Evolutionary conservation across 2,888 invertebrate species (phyloP).

Genomic region (Sicus ferrugineus): DNA sequence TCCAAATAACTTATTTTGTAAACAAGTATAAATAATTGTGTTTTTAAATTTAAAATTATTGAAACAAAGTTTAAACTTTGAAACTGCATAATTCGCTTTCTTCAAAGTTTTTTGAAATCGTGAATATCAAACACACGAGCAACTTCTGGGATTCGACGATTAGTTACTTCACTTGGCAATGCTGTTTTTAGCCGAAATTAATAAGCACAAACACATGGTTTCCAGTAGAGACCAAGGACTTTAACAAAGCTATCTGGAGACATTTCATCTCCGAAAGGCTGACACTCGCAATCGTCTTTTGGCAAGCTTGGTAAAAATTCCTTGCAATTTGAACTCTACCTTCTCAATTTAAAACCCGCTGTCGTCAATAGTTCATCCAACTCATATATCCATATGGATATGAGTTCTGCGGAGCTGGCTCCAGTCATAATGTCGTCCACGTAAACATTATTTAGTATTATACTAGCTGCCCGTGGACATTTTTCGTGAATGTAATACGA

Average conservation of each 20-base stretch:
- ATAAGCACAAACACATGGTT: not conserved
- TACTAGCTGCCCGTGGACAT: not conserved
- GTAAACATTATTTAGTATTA: not conserved
- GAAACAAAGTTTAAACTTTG: too few species aligned
- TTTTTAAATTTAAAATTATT: too few species aligned
- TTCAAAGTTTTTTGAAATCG: too few species aligned
- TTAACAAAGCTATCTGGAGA: not conserved
- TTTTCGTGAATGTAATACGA: not conserved
- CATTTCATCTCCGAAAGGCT: not conserved
- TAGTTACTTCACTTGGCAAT: not conserved
- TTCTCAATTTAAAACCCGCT: not conserved
- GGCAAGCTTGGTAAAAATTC: not conserved
- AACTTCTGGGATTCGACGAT: not conserved
- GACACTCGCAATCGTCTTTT: not conserved
- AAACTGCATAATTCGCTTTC: too few species aligned
- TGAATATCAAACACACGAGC: too few species aligned
- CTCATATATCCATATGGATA: not conserved
- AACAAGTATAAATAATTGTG: too few species aligned
- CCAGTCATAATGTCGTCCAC: conserved; percentile 7
- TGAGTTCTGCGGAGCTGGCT: not conserved
- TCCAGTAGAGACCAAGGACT: conserved; percentile 3
- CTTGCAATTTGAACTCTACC: not conserved
- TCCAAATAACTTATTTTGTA: too few species aligned
- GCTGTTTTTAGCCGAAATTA: not conserved
- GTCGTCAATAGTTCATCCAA: not conserved